Evolutionary conservation across 2,113 vertebrate genomes (phyloP), one percentile per base, ranked within the genome.

Genomic region (Neolamprologus kungweensis): DNA sequence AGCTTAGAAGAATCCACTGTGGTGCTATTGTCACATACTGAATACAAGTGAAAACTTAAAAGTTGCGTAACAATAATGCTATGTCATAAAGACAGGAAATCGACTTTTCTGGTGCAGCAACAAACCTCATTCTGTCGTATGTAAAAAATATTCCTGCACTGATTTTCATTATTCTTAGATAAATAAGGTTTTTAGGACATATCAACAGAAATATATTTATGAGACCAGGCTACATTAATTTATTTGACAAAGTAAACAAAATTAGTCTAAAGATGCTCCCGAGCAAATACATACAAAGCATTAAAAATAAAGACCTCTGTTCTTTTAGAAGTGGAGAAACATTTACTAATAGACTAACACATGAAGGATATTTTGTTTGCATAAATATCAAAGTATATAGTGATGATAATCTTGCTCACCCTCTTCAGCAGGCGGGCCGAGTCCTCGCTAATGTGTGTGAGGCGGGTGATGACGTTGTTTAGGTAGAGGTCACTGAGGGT

Each of bases 341-440:
- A 16, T 75, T 75, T 19, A 60, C 28, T 60, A 60, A 60, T 28
- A 33, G 28, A 60, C 40, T 45, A 26, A 73, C 40, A 47, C 40
- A 28, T 11, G 9, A 47, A 75, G 9, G 23, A 17, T 31, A 50
- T 78, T 28, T 73, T 73, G 68, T 45, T 45, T 73, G 13, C 40
- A 73, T 71, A 26, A 73, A 73, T 45, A 75, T 40, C 40, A 45
- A 19, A 60, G 37, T 31, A 60, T 60, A 47, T 5, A 14, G 16
- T 57, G 9, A 45, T 12, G 54, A 23, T 40, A 5, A 57, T 26
- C 21, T 6, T 58, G 13, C 94, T 96, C 89, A 99, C 99, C 98
- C 99, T 98, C 95, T 99, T 99, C 91, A 99, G 99, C 94, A 99
- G 98, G 31, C 99, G 97, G n/a, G 98, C 98, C 7, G 98, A 99